Conservation (phyloP, 2,888 invertebrate species). For the Prosapia bicincta region DNA sequence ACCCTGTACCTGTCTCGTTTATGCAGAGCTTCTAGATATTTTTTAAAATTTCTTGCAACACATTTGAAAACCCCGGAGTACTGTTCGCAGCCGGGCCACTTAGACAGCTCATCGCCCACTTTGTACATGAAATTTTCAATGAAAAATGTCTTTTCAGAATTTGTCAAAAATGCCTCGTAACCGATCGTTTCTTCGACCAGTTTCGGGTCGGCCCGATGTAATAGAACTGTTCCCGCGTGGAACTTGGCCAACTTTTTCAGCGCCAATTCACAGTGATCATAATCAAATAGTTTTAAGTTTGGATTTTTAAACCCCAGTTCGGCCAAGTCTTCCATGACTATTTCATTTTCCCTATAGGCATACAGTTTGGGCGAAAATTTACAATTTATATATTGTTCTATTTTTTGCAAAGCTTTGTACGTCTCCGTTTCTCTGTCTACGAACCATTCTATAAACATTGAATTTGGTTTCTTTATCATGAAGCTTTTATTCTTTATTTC, state of each 20-base stretch:
- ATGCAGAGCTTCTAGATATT: background rate
- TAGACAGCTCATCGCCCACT: background rate
- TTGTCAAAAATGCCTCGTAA: background rate
- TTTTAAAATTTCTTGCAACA: too few relatives aligned
- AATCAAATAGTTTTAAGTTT: background rate
- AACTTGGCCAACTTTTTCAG: background rate
- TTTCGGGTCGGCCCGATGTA: background rate
- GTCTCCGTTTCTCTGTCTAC: background rate
- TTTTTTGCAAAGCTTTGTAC: background rate
- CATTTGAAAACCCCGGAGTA: background rate
- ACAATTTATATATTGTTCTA: background rate
- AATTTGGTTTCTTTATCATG: background rate
- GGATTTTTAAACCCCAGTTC: background rate
- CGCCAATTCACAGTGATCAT: background rate
- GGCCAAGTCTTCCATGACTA: background rate
- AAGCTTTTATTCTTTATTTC: background rate
- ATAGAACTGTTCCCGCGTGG: background rate
- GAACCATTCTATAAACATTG: background rate
- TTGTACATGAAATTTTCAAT: background rate
- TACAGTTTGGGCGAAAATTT: background rate
- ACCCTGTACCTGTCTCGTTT: background rate
- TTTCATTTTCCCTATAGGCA: background rate
- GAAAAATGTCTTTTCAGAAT: background rate
- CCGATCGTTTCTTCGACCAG: background rate
- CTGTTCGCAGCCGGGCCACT: background rate